Conservation (phyloP, 1,140 invertebrate genomes). For the Rhagoletis zephyria region DNA sequence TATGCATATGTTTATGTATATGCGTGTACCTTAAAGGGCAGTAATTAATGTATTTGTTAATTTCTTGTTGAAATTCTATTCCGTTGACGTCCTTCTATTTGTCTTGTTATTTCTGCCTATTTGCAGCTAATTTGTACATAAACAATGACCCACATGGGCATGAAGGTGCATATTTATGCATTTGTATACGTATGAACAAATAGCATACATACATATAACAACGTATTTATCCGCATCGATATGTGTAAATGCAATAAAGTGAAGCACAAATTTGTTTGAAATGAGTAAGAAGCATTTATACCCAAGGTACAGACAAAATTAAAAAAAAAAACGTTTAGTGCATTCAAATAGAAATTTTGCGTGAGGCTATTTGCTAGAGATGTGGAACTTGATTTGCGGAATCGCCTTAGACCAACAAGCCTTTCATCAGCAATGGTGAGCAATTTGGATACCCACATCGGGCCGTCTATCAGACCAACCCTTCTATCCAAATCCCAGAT, state of each 20-base stretch:
- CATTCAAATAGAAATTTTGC: no score
- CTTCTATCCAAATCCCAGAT: no score
- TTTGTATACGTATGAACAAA: neutral
- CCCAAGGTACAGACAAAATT: neutral
- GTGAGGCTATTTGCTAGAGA: no score
- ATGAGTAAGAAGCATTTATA: no score
- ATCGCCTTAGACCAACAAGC: no score
- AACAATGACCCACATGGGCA: slow-evolving; percentile 17
- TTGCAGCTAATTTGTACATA: slow-evolving; percentile 7
- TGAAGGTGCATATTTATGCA: neutral
- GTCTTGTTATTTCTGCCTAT: neutral
- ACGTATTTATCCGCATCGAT: neutral
- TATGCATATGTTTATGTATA: no score
- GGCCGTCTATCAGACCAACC: no score
- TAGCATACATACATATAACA: neutral
- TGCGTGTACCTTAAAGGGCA: no score
- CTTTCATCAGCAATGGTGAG: no score
- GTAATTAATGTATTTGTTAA: neutral
- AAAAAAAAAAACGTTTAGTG: no score
- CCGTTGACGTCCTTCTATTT: neutral
- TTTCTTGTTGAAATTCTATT: neutral
- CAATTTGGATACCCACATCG: no score
- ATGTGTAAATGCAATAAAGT: neutral
- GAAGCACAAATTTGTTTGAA: neutral
- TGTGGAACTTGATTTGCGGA: no score